Conservation (phyloP, 2,888 invertebrate genomes). For the Cyclophora punctaria region DNA sequence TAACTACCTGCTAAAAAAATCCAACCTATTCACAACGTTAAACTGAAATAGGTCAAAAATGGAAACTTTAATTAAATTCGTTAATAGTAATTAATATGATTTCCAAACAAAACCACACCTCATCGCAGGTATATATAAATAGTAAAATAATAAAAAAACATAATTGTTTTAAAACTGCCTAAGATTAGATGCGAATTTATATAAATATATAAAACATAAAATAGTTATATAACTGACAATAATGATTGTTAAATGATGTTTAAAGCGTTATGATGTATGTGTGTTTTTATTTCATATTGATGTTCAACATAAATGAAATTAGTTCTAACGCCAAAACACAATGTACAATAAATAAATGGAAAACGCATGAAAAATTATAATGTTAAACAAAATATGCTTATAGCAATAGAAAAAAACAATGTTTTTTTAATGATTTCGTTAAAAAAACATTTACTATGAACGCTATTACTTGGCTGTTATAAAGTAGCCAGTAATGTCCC, state of each 20-base stretch:
- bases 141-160: constrained; percentile 54
- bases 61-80: no score
- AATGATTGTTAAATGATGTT: constrained; percentile 76
- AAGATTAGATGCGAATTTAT: constrained; percentile 73
- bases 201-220: constrained; percentile 68
- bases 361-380: constrained; percentile 4
- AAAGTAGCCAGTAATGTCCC: no score
- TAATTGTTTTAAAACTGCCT: constrained; percentile 73
- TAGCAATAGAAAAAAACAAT: no score
- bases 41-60: no score
- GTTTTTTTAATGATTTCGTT: no score
- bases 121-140: constrained; percentile 42
- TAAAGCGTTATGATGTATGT: constrained; percentile 70
- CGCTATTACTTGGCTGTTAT: no score
- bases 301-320: constrained; percentile 42
- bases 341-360: constrained; percentile 10
- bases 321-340: constrained; percentile 52
- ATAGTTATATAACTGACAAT: constrained; percentile 75
- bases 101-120: constrained; percentile 31
- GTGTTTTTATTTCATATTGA: constrained; percentile 55
- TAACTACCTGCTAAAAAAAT: no score
- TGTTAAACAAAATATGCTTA: neutral
- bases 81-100: no score
- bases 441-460: no score
- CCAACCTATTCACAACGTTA: no score